A percentile compares a stretch with the other conserved stretches of the same genome.
phyloP scores from a whole-genome alignment of 2,797 vertebrate species.

The Megaceryle alcyon region DNA sequence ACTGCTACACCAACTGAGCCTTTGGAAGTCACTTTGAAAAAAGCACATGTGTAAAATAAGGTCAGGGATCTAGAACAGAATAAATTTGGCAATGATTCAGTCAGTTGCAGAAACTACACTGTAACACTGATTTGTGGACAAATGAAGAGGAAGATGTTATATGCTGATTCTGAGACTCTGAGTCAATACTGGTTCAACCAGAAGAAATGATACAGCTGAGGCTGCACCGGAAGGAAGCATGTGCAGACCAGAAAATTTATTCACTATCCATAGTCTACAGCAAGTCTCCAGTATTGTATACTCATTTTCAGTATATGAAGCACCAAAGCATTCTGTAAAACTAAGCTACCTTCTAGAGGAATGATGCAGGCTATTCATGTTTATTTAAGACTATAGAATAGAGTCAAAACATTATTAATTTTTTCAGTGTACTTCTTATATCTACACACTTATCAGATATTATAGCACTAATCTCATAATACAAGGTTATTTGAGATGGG shows the following conservation, averaged over 20 bases:
- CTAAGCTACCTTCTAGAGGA: background rate
- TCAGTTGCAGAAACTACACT: background rate
- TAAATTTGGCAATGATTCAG: background rate
- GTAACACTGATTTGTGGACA: background rate
- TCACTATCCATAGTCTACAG: background rate
- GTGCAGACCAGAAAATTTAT: background rate
- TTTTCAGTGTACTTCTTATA: background rate
- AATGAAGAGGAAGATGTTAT: background rate
- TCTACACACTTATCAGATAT: background rate
- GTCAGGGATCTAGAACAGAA: background rate
- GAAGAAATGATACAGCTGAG: background rate
- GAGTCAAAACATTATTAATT: background rate
- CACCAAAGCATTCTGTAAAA: constrained; percentile 8
- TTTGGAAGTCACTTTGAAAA: background rate
- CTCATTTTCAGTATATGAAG: background rate
- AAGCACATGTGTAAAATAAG: background rate
- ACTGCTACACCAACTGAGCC: background rate
- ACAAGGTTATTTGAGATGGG: background rate
- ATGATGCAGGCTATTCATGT: background rate
- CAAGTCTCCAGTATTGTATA: background rate
- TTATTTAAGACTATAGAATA: background rate
- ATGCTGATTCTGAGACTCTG: background rate
- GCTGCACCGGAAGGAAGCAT: background rate
- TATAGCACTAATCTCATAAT: background rate
- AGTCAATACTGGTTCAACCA: background rate